Base-by-base conservation (phyloP, 1,140 invertebrate genomes). In the Drosophila bipectinata region DNA sequence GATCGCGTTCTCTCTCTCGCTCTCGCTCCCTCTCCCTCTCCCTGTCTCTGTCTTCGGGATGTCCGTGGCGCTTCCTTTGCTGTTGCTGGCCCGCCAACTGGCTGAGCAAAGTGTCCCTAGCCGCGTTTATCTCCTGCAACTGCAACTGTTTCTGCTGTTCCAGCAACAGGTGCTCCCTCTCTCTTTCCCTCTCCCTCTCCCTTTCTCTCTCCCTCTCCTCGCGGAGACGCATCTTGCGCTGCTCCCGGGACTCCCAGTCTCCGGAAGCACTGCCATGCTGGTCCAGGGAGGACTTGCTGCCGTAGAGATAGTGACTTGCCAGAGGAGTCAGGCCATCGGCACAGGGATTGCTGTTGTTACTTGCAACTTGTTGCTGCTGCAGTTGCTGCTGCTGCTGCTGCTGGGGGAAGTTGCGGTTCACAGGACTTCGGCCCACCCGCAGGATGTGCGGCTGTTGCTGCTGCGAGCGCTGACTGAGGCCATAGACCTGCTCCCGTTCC, bases 291-390 rank as follows among this genome's bases (percentile, higher is more conserved):
- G 83, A 74, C 24, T 91, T 91, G 60, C 89, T 91, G 30, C 89
- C 89, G 44, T 91, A 91, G 0, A 91, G 71, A 51, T 91, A 91
- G n/a, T 90, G 89, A 53, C 81, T 85, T 47, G 84, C 89, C 26
- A 91, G 28, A 0, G 88, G 84, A 14, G 89, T 90, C 1, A 91
- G 51, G 3, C 89, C 89, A 49, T 91, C 89, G 14, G 89, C 81
- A 9, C 89, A 89, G 30, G 89, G 72, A 87, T 91, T 81, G 56
- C 39, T 78, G 57, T 41, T 74, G 56, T 41, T 24, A 8, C 45
- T 34, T 10, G 47, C 5, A 37, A 56, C 15, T 5, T 30, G 59
- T 7, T 37, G 24, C 26, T 53, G 41, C 30, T 37, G 34, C n/a
- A 1, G 15, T 15, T 55, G 72, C 3, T 26, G 59, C 9, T 37